Conservation (phyloP, 2,113 vertebrate species). For the Pitta sordida region DNA sequence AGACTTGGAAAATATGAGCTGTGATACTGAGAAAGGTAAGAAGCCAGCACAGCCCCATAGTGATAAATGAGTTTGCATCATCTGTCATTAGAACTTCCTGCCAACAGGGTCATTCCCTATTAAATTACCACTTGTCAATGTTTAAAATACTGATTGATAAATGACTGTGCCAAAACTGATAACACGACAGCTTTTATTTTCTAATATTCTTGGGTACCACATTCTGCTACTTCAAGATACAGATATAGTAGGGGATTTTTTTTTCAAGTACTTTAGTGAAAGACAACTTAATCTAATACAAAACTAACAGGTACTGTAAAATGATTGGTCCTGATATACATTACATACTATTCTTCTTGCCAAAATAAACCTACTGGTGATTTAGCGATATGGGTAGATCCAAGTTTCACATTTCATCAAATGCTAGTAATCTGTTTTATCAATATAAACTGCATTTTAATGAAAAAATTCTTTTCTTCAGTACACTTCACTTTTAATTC, state of each 20-base stretch:
- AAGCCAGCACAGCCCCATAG: conserved; percentile 72
- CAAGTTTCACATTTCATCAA: conserved; percentile 84
- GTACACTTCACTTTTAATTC: conserved; percentile 79
- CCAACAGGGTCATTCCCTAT: conserved; percentile 94
- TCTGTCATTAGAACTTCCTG: conserved; percentile 93
- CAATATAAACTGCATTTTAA: conserved; percentile 85
- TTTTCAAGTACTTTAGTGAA: conserved; percentile 57
- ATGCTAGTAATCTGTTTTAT: conserved; percentile 82
- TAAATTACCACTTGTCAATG: conserved; percentile 98
- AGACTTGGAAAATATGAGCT: conserved; percentile 80
- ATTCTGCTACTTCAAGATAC: conserved; percentile 75
- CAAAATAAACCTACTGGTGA: conserved; percentile 78
- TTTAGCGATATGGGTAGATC: conserved; percentile 74
- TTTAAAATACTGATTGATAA: conserved; percentile 97
- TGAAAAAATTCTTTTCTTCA: conserved; percentile 84
- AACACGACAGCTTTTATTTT: conserved; percentile 84
- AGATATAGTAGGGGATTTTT: conserved; percentile 21
- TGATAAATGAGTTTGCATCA: conserved; percentile 98
- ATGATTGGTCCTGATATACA: conserved; percentile 61
- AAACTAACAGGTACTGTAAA: conserved; percentile 72
- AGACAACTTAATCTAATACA: conserved; percentile 73
- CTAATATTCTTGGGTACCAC: conserved; percentile 75
- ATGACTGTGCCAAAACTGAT: conserved; percentile 89
- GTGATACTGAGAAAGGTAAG: conserved; percentile 79
- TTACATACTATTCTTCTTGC: conserved; percentile 69